Evolutionary conservation across 92 coral and sea anemone species (phyloP).

Genomic region (Actinostola sp.): DNA sequence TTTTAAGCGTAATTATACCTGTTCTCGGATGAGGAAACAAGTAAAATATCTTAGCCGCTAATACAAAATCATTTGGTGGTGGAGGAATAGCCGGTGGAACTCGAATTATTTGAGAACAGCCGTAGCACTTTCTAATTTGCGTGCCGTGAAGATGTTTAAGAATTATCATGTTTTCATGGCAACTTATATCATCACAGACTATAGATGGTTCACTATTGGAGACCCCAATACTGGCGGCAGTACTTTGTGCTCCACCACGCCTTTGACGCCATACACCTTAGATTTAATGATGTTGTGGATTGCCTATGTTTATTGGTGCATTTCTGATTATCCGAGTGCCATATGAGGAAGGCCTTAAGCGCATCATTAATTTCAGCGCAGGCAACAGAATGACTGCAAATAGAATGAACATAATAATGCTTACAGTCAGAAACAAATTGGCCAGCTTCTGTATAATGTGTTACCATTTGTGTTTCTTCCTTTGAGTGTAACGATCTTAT

Average conservation of each 20-base stretch:
- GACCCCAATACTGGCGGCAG: too few species aligned
- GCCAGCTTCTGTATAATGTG: constrained; percentile 27
- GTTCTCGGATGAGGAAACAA: constrained; percentile 44
- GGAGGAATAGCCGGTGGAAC: constrained; percentile 49
- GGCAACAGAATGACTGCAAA: constrained; percentile 23
- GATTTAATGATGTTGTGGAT: too few species aligned
- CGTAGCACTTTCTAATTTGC: constrained; percentile 32
- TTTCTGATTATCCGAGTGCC: too few species aligned
- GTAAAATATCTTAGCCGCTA: constrained; percentile 40
- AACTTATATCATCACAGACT: too few species aligned
- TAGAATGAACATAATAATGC: constrained; percentile 11
- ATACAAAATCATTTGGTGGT: constrained; percentile 29
- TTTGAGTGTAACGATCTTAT: constrained; percentile 14
- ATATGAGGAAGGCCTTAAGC: too few species aligned
- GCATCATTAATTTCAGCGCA: constrained; percentile 22
- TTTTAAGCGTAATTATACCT: constrained; percentile 25
- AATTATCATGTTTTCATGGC: too few species aligned
- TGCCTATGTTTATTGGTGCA: too few species aligned
- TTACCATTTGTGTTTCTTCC: constrained; percentile 37
- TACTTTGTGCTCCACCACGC: too few species aligned
- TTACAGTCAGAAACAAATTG: constrained; percentile 16
- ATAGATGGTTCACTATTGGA: too few species aligned
- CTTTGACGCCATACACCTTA: too few species aligned
- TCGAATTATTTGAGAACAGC: constrained; percentile 14
- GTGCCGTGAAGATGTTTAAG: constrained; percentile 44